Evolutionary conservation across 37 sponge, comb jelly and placozoan species (phyloP), one percentile per base, ranked within the genome.

Genomic region (Bolinopsis microptera): DNA sequence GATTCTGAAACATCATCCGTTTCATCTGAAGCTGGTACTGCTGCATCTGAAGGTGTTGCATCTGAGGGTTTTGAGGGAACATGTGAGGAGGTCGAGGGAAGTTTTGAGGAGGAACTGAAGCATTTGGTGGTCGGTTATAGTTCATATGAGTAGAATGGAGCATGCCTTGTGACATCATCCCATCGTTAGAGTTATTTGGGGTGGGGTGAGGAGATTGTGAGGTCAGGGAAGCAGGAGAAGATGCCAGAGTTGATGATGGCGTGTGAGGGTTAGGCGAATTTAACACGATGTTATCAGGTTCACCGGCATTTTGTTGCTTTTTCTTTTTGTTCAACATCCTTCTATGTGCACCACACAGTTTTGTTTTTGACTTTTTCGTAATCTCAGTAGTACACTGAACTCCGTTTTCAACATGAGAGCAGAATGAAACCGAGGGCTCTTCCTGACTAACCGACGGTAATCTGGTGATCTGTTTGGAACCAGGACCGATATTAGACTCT

Each of bases 311-410:
- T 38, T 86, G 90, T 38, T 86, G 90, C 61, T 86, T 86, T 48
- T 86, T 86, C 90, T 86, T 86, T 38, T 86, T 86, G 90, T 86
- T 86, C 90, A 86, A 86, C 90, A 86, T 41, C 90, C 90, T 35
- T 38, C 90, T 35, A 48, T 86, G 90, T 0, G 90, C 90, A n/a
- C 90, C 90, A 86, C 90, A 86, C 30, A 86, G 61, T 27, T 41
- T 86, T 23, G 90, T 86, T 27, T 86, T 86, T 0, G 90, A 86
- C 61, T 86, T 86, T 27, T 40, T 86, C 30, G 90, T 30, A 24
- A 86, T 86, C 26, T 86, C 90, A 18, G 40, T 86, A 27, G 90
- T 86, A 27, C 90, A 86, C 61, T 86, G 90, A 2, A 40, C 61
- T 3, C 90, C 90, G 48, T 86, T 86, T 41, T 86, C 90, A 16